These are phyloP conservation scores for Epinotia ramella DNA, from an alignment of 2,888 invertebrate genomes.

Conservation along the genomic window DNA sequence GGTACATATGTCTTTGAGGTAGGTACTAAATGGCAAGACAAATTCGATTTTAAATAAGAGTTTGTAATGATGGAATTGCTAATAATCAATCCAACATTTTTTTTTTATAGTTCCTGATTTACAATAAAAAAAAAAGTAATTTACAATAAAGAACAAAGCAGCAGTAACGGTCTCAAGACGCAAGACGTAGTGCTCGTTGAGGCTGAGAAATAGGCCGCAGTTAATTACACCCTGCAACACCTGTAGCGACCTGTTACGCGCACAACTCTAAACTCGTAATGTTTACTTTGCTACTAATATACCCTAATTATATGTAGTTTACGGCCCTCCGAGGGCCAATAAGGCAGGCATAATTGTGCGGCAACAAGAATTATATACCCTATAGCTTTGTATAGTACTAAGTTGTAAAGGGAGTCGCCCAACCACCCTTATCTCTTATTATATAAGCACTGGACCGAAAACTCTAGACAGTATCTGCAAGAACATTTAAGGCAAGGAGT, in stretches of 20 bases:
- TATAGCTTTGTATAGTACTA: constrained; percentile 17
- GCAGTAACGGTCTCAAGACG: neutral
- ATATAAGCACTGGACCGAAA: constrained; percentile 2
- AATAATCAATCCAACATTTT: no score
- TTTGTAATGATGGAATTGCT: no score
- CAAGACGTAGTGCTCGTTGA: constrained; percentile 20
- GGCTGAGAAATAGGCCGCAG: constrained; percentile 29
- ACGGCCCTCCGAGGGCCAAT: constrained; percentile 36
- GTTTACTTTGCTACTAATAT: constrained; percentile 35
- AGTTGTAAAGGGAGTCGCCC: constrained; percentile 12
- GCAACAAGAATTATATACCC: constrained; percentile 29
- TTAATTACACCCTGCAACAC: constrained; percentile 21
- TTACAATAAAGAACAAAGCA: constrained; percentile 8
- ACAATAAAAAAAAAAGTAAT: neutral
- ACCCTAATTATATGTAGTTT: constrained; percentile 39
- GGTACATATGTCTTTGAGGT: neutral
- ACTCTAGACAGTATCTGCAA: neutral
- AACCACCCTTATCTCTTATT: neutral
- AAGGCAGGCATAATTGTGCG: constrained; percentile 29
- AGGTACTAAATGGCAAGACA: neutral
- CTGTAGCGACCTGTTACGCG: constrained; percentile 37
- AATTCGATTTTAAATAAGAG: no score
- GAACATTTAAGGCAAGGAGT: neutral
- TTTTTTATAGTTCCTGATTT: no score
- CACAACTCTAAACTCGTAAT: constrained; percentile 16